Percentiles rank a stretch among this genome's conserved stretches.
phyloP scores from a whole-genome alignment of 2,888 invertebrate species.

The Patella ulyssiponensis region DNA sequence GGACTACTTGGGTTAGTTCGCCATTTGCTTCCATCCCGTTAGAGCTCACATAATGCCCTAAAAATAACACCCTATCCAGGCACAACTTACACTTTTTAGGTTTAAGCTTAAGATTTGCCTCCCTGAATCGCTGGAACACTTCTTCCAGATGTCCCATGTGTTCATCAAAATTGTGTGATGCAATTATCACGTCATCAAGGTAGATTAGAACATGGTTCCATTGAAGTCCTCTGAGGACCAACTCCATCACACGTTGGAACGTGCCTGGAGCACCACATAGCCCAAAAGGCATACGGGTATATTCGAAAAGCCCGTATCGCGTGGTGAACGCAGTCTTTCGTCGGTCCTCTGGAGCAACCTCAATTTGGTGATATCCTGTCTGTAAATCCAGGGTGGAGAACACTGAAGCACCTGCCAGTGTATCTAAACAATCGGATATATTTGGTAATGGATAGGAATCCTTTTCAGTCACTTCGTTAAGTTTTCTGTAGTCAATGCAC shows the following conservation, averaged over 20 bases:
- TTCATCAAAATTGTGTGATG: slow-evolving; percentile 29
- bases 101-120: slow-evolving; percentile 33
- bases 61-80: slow-evolving; percentile 30
- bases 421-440: slow-evolving; percentile 35
- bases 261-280: slow-evolving; percentile 45
- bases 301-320: slow-evolving; percentile 44
- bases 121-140: slow-evolving; percentile 31
- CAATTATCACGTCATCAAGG: slow-evolving; percentile 39
- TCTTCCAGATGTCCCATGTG: slow-evolving; percentile 30
- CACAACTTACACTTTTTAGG: slow-evolving; percentile 37
- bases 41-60: slow-evolving; percentile 26
- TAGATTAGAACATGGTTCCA: slow-evolving; percentile 36
- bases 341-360: slow-evolving; percentile 24
- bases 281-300: slow-evolving; percentile 43
- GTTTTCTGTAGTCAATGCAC: slow-evolving; percentile 34
- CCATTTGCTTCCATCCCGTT: slow-evolving; percentile 20
- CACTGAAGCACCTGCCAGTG: too few relatives aligned
- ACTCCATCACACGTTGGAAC: slow-evolving; percentile 36
- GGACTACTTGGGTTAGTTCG: slow-evolving; percentile 15
- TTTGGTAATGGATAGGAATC: slow-evolving; percentile 36
- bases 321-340: slow-evolving; percentile 49
- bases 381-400: too few relatives aligned
- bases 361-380: slow-evolving; percentile 29
- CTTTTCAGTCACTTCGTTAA: slow-evolving; percentile 32
- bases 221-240: slow-evolving; percentile 36